phyloP scores from a whole-genome alignment of 2,888 invertebrate genomes.

The Dryomyza anilis region DNA sequence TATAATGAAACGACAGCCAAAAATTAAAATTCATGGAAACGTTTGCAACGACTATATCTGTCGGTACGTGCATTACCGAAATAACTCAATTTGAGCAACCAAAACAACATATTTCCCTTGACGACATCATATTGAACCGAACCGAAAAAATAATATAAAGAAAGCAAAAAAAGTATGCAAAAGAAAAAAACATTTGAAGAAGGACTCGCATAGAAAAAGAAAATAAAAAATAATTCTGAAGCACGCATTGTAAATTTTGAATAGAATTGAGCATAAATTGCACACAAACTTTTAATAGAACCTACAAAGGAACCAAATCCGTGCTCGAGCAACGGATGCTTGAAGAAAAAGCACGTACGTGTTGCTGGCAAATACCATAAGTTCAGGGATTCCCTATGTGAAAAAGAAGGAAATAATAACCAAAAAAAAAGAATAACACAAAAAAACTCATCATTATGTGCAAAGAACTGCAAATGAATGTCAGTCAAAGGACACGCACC shows the following conservation, averaged over 20 bases:
- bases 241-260: slow-evolving; percentile 7
- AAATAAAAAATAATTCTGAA: not conserved
- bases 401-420: not conserved
- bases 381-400: slow-evolving; percentile 1
- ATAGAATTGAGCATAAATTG: slow-evolving; percentile 14
- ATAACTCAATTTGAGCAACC: not conserved
- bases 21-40: slow-evolving; percentile 1
- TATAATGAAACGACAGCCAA: too few species aligned
- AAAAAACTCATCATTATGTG: slow-evolving; percentile 27
- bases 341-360: slow-evolving; percentile 12
- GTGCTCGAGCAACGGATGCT: not conserved
- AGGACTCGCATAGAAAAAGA: not conserved
- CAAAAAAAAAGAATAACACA: not conserved
- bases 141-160: not conserved
- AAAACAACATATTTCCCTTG: not conserved
- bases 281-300: slow-evolving; percentile 11
- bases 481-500: slow-evolving; percentile 26
- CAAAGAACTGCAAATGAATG: slow-evolving; percentile 25
- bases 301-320: not conserved
- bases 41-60: not conserved
- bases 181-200: not conserved
- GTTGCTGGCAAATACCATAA: slow-evolving; percentile 8
- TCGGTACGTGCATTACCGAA: not conserved
- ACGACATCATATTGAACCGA: not conserved
- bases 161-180: not conserved